Evolutionary conservation across 2,113 vertebrate species (phyloP).

Genomic region (Dascyllus trimaculatus): DNA sequence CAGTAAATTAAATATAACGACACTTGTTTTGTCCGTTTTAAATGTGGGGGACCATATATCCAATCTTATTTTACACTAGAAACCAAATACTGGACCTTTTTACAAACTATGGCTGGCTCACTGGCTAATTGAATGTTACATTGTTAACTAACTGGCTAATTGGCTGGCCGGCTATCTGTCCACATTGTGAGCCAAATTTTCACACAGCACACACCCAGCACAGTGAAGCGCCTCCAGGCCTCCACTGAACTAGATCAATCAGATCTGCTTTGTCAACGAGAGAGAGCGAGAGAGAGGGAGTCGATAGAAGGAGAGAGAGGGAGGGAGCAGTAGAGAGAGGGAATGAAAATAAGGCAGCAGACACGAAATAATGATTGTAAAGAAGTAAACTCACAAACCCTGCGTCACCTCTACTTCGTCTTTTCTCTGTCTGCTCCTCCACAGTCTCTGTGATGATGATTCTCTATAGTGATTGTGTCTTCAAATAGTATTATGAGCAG

Average conservation of each 20-base stretch:
- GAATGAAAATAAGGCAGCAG: background rate
- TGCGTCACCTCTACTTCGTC: background rate
- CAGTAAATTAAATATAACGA: too few relatives aligned
- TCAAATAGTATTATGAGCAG: too few relatives aligned
- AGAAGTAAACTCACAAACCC: background rate
- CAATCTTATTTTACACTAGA: too few relatives aligned
- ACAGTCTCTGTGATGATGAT: too few relatives aligned
- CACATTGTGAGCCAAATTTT: conserved; percentile 39
- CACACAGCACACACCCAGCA: conserved; percentile 7
- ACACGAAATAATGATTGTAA: background rate
- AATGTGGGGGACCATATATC: too few relatives aligned
- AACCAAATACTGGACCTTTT: background rate
- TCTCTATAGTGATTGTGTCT: too few relatives aligned
- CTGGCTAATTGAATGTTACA: background rate
- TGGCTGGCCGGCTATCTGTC: conserved; percentile 18
- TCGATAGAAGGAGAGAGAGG: background rate
- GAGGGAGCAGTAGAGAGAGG: background rate
- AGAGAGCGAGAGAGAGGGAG: background rate
- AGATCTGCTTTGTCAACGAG: conserved; percentile 73
- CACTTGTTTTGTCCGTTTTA: too few relatives aligned
- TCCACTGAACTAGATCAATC: conserved; percentile 81
- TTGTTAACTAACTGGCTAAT: conserved; percentile 20
- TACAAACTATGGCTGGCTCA: background rate
- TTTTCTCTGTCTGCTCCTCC: background rate
- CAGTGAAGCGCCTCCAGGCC: conserved; percentile 56